Evolutionary conservation across 2,888 invertebrate genomes (phyloP), one percentile per base, ranked within the genome.

Genomic region (Drosophila nr. perissopoda): DNA sequence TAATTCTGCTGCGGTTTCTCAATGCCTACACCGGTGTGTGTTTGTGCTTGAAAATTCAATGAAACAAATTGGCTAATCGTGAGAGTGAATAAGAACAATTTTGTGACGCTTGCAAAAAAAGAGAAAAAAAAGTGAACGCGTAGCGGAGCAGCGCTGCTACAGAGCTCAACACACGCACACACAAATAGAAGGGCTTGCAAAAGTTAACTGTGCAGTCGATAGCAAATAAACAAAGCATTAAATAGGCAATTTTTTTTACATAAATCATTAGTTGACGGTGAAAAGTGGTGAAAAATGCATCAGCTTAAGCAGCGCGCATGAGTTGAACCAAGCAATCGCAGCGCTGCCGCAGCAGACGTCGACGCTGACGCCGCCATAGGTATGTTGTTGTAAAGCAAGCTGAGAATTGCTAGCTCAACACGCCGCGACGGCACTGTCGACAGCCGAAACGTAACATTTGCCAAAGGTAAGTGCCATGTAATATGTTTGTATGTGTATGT

Each of bases 391-490:
- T 73, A 73, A 68, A 73, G 76, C 70, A 73, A 68, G 69, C 68
- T 68, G 34, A 49, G 48, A 60, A 60, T 58, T 73, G 63, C 68
- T 66, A 73, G 57, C 64, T 66, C 73, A 69, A 62, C 69, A 69
- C 67, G 66, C 67, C 72, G 75, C 78, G 57, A 69, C 70, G 73
- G 67, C 69, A 65, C 53, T 25, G 45, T 21, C 45, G 7, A 45
- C 66, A 74, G 54, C 62, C 58, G 71, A 75, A 80, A 73, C 77
- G 85, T 76, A 86, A 88, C 88, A 67, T 83, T 88, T 86, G 82
- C 87, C 87, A 87, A 87, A 87, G 87, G 87, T 87, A 73, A 68
- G 58, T 59, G 29, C 45, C 51, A 52, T 64, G 40, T 76, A 56
- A 61, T 73, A 62, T 69, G 62, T 62, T 53, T 58, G 16, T 25